Conservation (phyloP, 2,797 vertebrate species). For the Gymnodraco acuticeps region DNA sequence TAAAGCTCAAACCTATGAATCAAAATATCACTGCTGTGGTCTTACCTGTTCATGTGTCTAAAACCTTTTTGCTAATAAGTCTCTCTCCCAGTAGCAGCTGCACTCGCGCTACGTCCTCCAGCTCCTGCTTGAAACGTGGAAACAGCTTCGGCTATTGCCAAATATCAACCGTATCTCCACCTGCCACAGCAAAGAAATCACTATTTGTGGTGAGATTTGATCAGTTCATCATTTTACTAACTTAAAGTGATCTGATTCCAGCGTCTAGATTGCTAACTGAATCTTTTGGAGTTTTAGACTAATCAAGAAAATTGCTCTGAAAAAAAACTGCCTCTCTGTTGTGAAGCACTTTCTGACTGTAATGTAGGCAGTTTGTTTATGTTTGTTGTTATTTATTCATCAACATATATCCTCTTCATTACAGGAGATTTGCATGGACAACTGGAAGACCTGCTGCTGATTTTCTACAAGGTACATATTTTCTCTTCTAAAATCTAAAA, state of each 20-base stretch:
- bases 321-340: neutral
- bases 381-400: neutral
- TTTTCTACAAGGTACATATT: conserved; percentile 94
- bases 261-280: neutral
- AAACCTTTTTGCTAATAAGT: conserved; percentile 30
- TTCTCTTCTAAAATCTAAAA: neutral
- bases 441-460: conserved; percentile 93
- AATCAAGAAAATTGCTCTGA: neutral
- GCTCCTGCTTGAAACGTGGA: conserved; percentile 92
- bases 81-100: conserved; percentile 92
- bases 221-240: neutral
- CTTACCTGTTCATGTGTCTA: neutral
- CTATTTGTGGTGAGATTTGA: conserved; percentile 89
- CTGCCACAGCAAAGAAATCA: conserved; percentile 94
- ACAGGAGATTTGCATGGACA: conserved; percentile 95
- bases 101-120: conserved; percentile 94
- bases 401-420: conserved; percentile 8
- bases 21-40: neutral
- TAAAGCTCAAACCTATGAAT: neutral
- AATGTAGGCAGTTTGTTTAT: neutral
- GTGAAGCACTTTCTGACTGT: neutral
- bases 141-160: conserved; percentile 89
- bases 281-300: neutral
- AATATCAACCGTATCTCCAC: conserved; percentile 94
- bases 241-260: neutral